These are phyloP conservation scores for Coluber constrictor DNA, from an alignment of 2,797 vertebrate species.

Conservation along the genomic window DNA sequence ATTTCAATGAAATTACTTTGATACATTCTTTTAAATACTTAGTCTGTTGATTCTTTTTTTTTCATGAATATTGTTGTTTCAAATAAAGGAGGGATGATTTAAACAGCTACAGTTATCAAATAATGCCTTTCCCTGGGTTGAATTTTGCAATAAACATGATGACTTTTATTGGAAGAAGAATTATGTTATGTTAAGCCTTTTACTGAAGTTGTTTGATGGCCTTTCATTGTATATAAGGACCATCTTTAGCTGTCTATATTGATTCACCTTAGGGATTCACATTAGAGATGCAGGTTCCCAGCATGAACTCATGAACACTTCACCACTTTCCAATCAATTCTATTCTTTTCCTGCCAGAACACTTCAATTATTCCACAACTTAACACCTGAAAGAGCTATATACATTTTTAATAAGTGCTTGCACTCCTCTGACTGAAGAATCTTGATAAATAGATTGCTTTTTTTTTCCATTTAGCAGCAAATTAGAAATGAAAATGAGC, in stretches of 20 bases:
- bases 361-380: slow-evolving; percentile 31
- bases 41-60: slow-evolving; percentile 21
- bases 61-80: slow-evolving; percentile 53
- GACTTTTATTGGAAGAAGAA: neutral
- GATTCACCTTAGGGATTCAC: slow-evolving; percentile 62
- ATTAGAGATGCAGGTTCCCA: slow-evolving; percentile 48
- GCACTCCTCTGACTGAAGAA: slow-evolving; percentile 34
- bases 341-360: slow-evolving; percentile 49
- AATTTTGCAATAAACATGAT: neutral
- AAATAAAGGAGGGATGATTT: slow-evolving; percentile 41
- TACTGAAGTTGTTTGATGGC: slow-evolving; percentile 54
- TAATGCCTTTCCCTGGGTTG: slow-evolving; percentile 27
- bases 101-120: slow-evolving; percentile 47
- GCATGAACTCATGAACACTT: slow-evolving; percentile 49
- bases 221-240: slow-evolving; percentile 49
- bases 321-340: slow-evolving; percentile 62
- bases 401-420: slow-evolving; percentile 22
- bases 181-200: slow-evolving; percentile 36
- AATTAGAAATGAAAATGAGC: slow-evolving; percentile 13
- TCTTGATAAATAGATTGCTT: slow-evolving; percentile 31
- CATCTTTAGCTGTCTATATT: slow-evolving; percentile 45
- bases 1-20: slow-evolving; percentile 23
- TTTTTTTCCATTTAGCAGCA: slow-evolving; percentile 24
- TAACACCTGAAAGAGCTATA: slow-evolving; percentile 31
- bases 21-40: slow-evolving; percentile 32